Conservation (phyloP, 2,888 invertebrate species). For the Hyalella azteca region DNA sequence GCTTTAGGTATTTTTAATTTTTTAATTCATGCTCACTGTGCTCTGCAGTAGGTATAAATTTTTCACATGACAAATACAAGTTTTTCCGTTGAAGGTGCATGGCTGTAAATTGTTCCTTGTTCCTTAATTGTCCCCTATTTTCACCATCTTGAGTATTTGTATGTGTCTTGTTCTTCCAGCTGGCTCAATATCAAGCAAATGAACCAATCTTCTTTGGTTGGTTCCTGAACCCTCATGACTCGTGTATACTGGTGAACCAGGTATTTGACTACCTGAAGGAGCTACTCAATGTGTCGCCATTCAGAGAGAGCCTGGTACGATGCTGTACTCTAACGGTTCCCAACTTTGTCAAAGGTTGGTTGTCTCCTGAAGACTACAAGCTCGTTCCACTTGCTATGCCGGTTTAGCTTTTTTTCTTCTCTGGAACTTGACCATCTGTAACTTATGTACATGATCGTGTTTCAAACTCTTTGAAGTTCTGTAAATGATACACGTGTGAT, state of each 20-base stretch:
- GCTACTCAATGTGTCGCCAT: slow-evolving; percentile 43
- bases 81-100: too few species aligned
- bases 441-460: too few species aligned
- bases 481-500: too few species aligned
- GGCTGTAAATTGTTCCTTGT: too few species aligned
- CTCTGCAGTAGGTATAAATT: too few species aligned
- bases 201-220: slow-evolving; percentile 59
- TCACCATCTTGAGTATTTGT: too few species aligned
- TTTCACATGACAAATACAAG: too few species aligned
- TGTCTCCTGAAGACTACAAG: background rate
- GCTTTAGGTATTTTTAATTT: too few species aligned
- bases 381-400: background rate
- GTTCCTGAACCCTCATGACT: slow-evolving; percentile 59
- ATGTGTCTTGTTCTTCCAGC: background rate
- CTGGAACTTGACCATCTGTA: too few species aligned
- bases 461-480: too few species aligned
- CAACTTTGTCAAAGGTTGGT: background rate
- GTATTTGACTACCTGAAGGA: slow-evolving; percentile 40
- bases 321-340: slow-evolving; percentile 29
- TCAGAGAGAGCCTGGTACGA: slow-evolving; percentile 44
- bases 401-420: background rate
- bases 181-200: background rate
- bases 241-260: slow-evolving; percentile 45
- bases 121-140: too few species aligned
- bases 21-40: too few species aligned